phyloP scores from a whole-genome alignment of 2,113 vertebrate genomes.

The Murina feae region DNA sequence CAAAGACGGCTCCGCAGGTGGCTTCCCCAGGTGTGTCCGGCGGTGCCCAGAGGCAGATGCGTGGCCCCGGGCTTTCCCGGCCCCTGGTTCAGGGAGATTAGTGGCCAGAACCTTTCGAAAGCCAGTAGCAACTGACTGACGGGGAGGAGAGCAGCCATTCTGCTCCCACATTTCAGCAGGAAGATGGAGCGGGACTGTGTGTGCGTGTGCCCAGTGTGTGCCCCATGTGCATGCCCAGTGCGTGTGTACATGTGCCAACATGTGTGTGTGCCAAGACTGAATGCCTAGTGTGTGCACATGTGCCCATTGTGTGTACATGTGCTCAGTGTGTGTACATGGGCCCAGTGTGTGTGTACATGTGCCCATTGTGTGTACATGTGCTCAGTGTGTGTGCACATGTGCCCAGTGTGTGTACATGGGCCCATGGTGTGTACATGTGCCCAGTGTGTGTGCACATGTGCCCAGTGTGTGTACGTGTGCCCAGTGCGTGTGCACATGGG shows the following conservation, averaged over 20 bases:
- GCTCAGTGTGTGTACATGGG: too few relatives aligned
- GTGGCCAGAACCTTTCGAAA: background rate
- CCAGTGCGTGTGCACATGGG: too few relatives aligned
- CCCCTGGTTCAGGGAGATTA: background rate
- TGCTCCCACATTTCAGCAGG: rapidly evolving
- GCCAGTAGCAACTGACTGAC: rapidly evolving
- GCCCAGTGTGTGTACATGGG: background rate
- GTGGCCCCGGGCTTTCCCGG: rapidly evolving
- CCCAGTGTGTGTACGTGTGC: too few relatives aligned
- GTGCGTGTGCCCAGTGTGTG: too few relatives aligned
- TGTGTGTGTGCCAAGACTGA: too few relatives aligned
- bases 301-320: too few relatives aligned
- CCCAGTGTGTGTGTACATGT: too few relatives aligned
- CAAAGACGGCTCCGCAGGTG: constrained; percentile 39
- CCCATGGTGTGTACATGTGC: background rate
- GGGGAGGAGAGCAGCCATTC: rapidly evolving
- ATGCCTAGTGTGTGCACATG: too few relatives aligned
- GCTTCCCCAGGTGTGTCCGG: constrained; percentile 2
- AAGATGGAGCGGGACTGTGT: rapidly evolving
- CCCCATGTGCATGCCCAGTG: background rate
- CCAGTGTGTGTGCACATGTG: too few relatives aligned
- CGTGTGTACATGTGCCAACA: too few relatives aligned
- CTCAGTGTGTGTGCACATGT: too few relatives aligned
- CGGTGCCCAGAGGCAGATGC: constrained; percentile 2
- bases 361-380: too few relatives aligned